phyloP scores from a whole-genome alignment of 2,113 vertebrate genomes.

The Nyctereutes procyonoides region DNA sequence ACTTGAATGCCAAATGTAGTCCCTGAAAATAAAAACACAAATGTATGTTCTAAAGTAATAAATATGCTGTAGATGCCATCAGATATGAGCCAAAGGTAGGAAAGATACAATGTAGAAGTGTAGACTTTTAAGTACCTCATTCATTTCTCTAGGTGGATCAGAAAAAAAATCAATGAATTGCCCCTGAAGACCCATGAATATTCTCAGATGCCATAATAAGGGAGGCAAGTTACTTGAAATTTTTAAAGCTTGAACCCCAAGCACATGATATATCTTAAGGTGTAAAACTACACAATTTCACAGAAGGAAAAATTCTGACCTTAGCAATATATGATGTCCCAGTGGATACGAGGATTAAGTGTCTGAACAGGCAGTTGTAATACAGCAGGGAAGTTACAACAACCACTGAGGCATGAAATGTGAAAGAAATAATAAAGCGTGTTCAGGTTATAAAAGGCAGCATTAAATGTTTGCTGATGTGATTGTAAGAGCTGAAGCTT shows the following conservation, averaged over 20 bases:
- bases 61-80: not conserved
- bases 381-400: conserved; percentile 35
- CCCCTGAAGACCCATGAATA: conserved; percentile 40
- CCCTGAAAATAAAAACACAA: conserved; percentile 44
- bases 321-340: conserved; percentile 73
- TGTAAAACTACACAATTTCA: conserved; percentile 84
- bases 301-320: conserved; percentile 81
- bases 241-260: conserved; percentile 49
- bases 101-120: not conserved
- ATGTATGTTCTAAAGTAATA: not conserved
- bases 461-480: conserved; percentile 67
- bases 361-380: conserved; percentile 60
- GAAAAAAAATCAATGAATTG: conserved; percentile 50
- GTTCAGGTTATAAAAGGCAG: conserved; percentile 21
- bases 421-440: conserved; percentile 35
- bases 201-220: conserved; percentile 54
- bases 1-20: conserved; percentile 27
- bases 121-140: not conserved
- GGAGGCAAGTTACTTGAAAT: conserved; percentile 10
- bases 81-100: not conserved
- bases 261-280: conserved; percentile 62
- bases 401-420: conserved; percentile 73
- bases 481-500: conserved; percentile 69
- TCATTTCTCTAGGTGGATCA: not conserved
- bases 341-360: conserved; percentile 55